Percentiles rank a stretch among this genome's conserved stretches.
Evolutionary conservation across 2,113 vertebrate genomes (phyloP).

Genomic region (Tragelaphus scriptus): DNA sequence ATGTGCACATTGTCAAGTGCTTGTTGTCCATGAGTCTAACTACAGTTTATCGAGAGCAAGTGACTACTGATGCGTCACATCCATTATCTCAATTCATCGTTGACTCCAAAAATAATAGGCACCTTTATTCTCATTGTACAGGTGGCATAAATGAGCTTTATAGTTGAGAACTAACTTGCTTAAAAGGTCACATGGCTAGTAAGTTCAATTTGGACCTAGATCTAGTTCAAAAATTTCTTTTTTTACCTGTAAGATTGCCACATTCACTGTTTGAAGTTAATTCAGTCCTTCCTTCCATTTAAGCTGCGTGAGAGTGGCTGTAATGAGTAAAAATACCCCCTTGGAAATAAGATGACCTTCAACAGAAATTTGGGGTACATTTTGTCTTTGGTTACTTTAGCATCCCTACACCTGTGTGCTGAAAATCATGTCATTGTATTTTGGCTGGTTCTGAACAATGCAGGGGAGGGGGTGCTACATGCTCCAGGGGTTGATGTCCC

Average conservation of each 20-base stretch:
- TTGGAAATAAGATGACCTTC: neutral
- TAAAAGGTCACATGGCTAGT: neutral
- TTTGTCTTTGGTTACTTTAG: neutral
- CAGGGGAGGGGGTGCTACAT: neutral
- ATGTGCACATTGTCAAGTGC: neutral
- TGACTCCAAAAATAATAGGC: neutral
- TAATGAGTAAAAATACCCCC: neutral
- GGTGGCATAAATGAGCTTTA: neutral
- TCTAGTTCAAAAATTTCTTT: neutral
- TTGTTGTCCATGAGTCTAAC: neutral
- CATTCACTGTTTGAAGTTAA: neutral
- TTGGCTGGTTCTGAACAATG: neutral
- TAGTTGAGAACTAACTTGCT: neutral
- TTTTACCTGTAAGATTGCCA: neutral
- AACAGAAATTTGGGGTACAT: neutral
- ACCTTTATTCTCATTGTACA: neutral
- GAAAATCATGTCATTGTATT: neutral
- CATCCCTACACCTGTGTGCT: neutral
- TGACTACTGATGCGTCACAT: neutral
- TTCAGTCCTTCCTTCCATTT: neutral
- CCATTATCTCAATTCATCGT: neutral
- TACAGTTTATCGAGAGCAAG: neutral
- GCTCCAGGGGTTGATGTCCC: neutral
- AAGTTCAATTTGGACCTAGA: neutral
- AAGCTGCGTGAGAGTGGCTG: neutral